Percentiles rank a stretch among this genome's conserved stretches.
Conservation (phyloP, 2,113 vertebrate genomes). For the Mohoua ochrocephala region DNA sequence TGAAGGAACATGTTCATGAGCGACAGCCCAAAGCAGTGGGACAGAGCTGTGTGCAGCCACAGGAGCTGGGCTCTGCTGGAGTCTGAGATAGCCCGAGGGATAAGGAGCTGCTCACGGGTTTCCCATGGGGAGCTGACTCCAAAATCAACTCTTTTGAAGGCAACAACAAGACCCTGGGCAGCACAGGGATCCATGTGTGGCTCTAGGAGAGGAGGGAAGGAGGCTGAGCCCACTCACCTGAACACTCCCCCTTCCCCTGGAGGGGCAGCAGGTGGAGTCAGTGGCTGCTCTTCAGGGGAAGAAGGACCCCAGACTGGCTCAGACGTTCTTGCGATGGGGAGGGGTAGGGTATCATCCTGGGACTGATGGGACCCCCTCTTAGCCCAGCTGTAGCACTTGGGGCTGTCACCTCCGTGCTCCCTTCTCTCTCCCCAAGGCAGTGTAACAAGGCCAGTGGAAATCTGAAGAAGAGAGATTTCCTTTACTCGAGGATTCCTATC, state of each 20-base stretch:
- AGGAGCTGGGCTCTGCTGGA: neutral
- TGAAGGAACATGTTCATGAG: neutral
- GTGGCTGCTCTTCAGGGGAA: neutral
- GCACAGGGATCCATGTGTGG: no score
- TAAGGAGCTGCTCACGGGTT: neutral
- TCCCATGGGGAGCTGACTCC: neutral
- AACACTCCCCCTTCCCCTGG: neutral
- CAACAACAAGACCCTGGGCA: neutral
- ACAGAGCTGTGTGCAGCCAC: neutral
- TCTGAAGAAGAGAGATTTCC: neutral
- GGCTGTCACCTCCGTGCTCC: neutral
- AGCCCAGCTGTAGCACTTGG: neutral
- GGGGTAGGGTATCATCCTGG: neutral
- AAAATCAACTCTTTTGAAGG: neutral
- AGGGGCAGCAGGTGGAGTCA: neutral
- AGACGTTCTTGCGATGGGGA: neutral
- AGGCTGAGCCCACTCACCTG: neutral
- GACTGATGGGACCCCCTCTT: neutral
- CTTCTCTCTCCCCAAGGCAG: neutral
- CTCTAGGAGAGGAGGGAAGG: neutral
- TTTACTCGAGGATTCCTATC: neutral
- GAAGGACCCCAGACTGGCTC: neutral
- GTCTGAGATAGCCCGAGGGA: neutral
- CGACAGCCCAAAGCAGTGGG: neutral
- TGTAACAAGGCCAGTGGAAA: accelerated